phyloP scores from a whole-genome alignment of 2,888 invertebrate species.

The Caenorhabditis macrosperma region DNA sequence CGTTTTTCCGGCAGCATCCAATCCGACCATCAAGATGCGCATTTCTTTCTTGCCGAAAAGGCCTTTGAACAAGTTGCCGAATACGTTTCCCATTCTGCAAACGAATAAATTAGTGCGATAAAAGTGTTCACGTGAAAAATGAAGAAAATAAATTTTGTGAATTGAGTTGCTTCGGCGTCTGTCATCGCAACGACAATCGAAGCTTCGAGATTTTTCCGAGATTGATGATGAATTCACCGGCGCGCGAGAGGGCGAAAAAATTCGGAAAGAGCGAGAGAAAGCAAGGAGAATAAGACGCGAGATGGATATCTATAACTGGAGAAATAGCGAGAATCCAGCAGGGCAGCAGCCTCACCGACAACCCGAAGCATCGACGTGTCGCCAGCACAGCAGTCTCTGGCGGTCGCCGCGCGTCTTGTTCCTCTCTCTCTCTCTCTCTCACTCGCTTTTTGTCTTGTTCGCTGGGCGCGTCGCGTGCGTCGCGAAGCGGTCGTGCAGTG shows the following conservation, averaged over 20 bases:
- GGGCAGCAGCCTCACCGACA: conserved; percentile 31
- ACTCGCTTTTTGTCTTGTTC: conserved; percentile 42
- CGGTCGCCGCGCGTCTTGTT: conserved; percentile 16
- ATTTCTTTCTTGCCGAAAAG: conserved; percentile 99
- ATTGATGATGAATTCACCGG: conserved; percentile 13
- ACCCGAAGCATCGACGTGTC: conserved; percentile 39
- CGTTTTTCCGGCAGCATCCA: conserved; percentile 99
- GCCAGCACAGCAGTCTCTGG: conserved; percentile 47
- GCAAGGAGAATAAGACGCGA: conserved; percentile 14
- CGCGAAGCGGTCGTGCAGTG: conserved; percentile 42
- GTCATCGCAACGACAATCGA: too few species aligned
- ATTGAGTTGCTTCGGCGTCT: too few species aligned
- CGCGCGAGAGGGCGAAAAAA: conserved; percentile 16
- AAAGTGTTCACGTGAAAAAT: too few species aligned
- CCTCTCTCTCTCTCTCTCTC: conserved; percentile 32
- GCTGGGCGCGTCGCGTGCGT: conserved; percentile 49
- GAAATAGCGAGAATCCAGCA: conserved; percentile 29
- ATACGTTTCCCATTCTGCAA: conserved; percentile 75
- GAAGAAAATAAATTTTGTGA: too few species aligned
- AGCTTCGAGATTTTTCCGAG: not conserved
- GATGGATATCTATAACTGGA: conserved; percentile 50
- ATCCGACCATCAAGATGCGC: conserved; percentile 84
- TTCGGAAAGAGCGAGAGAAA: conserved; percentile 1
- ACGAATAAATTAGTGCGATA: not conserved
- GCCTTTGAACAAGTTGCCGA: conserved; percentile 90